phyloP scores from a whole-genome alignment of 2,113 vertebrate species.

The Atractosteus spatula region DNA sequence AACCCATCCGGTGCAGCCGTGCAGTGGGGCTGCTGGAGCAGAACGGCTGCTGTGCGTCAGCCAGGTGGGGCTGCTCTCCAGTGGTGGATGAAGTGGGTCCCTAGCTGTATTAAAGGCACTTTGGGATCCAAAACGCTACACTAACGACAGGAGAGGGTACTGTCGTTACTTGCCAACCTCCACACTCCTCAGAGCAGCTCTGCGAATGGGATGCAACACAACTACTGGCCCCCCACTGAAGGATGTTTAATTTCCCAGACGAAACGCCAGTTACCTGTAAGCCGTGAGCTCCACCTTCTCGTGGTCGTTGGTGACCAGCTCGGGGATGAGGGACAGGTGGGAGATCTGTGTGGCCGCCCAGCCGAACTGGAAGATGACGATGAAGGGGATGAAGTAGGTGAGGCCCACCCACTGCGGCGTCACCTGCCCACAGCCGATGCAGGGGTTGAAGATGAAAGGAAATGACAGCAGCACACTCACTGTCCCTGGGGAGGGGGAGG shows the following conservation, averaged over 20 bases:
- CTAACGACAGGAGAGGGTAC: neutral
- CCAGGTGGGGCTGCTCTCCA: too few species aligned
- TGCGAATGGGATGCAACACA: neutral
- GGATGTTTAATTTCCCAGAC: too few species aligned
- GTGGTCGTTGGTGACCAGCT: slow-evolving; percentile 78
- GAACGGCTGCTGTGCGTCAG: too few species aligned
- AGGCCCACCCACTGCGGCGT: slow-evolving; percentile 81
- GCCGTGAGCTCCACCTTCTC: slow-evolving; percentile 93
- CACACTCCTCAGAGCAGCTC: neutral
- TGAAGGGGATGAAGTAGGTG: slow-evolving; percentile 84
- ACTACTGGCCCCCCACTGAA: neutral
- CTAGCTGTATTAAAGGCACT: too few species aligned
- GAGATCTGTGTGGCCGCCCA: slow-evolving; percentile 94
- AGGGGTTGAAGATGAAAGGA: slow-evolving; percentile 89
- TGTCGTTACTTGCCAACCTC: neutral
- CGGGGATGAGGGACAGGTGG: slow-evolving; percentile 90
- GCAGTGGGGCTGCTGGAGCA: too few species aligned
- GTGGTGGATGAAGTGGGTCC: too few species aligned
- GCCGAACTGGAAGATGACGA: slow-evolving; percentile 90
- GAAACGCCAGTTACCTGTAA: slow-evolving; percentile 72
- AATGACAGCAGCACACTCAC: slow-evolving; percentile 83
- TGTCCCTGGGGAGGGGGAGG: slow-evolving; percentile 65
- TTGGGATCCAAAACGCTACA: too few species aligned
- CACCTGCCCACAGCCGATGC: slow-evolving; percentile 66
- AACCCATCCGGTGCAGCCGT: too few species aligned